Evolutionary conservation across 2,113 vertebrate genomes (phyloP).

Genomic region (Caranx ignobilis): DNA sequence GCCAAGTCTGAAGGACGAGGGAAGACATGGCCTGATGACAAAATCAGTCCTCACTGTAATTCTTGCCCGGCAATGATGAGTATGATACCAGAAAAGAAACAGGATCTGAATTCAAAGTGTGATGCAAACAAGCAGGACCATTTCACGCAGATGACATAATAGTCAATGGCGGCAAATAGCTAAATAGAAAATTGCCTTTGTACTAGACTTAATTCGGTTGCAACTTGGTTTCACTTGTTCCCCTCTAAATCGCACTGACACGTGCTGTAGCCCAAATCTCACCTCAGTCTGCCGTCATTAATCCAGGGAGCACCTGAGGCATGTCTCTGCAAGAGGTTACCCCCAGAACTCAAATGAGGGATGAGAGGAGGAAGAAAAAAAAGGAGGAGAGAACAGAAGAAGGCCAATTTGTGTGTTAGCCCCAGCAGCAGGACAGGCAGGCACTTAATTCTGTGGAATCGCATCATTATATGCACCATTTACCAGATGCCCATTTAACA

Average conservation of each 20-base stretch:
- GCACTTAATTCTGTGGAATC: constrained; percentile 86
- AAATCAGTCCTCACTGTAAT: constrained; percentile 24
- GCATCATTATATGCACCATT: constrained; percentile 88
- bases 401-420: constrained; percentile 84
- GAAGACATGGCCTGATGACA: constrained; percentile 38
- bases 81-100: constrained; percentile 32
- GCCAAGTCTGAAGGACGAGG: constrained; percentile 42
- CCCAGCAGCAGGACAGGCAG: constrained; percentile 83
- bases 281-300: constrained; percentile 74
- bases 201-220: not conserved
- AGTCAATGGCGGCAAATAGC: not conserved
- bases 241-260: constrained; percentile 23
- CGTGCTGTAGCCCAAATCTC: constrained; percentile 48
- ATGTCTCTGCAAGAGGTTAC: constrained; percentile 68
- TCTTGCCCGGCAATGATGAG: constrained; percentile 22
- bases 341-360: constrained; percentile 74
- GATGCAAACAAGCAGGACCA: not conserved
- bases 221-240: not conserved
- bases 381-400: constrained; percentile 66
- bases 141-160: not conserved
- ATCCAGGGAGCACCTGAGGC: constrained; percentile 78
- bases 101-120: not conserved
- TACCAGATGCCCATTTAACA: constrained; percentile 89
- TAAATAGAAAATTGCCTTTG: constrained; percentile 1
- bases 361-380: constrained; percentile 60